Conservation (phyloP, 2,113 vertebrate species). For the Chionomys nivalis region DNA sequence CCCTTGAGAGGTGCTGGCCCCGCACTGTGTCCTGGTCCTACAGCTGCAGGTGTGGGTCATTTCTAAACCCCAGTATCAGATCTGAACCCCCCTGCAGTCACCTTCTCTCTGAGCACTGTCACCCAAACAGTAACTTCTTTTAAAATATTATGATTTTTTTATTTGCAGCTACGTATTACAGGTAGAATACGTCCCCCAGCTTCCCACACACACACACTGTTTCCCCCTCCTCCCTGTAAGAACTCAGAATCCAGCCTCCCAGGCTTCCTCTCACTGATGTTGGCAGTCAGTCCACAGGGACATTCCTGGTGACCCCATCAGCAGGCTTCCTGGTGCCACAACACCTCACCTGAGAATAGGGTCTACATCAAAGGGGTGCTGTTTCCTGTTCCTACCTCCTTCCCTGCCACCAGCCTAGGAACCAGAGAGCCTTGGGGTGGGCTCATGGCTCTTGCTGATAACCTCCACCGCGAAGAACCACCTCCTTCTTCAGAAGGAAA, state of each 20-base stretch:
- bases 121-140: not conserved
- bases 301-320: not conserved
- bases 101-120: rapidly evolving
- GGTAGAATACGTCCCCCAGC: not conserved
- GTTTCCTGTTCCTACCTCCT: not conserved
- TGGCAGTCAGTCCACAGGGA: not conserved
- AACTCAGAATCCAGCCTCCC: not conserved
- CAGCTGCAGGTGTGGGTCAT: not conserved
- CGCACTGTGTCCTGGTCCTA: no score
- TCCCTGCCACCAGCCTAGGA: not conserved
- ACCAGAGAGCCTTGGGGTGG: not conserved
- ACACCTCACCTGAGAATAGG: not conserved
- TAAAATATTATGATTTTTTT: not conserved
- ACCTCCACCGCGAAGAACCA: not conserved
- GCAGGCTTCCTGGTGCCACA: not conserved
- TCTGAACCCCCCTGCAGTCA: rapidly evolving
- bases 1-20: no score
- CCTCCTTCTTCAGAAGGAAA: not conserved
- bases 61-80: not conserved
- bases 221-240: not conserved
- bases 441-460: not conserved
- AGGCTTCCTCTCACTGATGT: not conserved
- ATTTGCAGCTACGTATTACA: not conserved
- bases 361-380: not conserved
- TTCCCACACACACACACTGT: not conserved